Conservation (phyloP, 2,113 vertebrate species). For the Tauraco erythrolophus region DNA sequence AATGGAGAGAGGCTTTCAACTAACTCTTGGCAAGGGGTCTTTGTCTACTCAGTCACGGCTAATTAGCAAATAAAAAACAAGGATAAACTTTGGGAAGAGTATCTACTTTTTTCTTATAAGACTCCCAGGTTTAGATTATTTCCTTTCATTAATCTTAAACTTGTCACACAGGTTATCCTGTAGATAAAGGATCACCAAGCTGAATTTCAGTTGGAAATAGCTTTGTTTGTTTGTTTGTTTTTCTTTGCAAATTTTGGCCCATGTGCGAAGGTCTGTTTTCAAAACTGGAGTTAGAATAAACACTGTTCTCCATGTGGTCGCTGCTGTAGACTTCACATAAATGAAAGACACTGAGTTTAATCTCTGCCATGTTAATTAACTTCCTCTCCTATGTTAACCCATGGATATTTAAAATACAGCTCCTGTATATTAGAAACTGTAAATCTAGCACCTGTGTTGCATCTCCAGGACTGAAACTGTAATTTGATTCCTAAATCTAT, state of each 20-base stretch:
- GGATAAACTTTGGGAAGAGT: not conserved
- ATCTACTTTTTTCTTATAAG: not conserved
- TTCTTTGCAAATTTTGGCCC: not conserved
- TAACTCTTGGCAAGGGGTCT: not conserved
- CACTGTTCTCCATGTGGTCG: not conserved
- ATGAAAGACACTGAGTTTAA: not conserved
- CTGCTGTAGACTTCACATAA: not conserved
- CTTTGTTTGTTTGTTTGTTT: not conserved
- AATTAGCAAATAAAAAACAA: not conserved
- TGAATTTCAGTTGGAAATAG: not conserved
- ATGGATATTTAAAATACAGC: not conserved
- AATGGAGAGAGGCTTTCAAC: not conserved
- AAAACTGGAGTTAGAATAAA: not conserved
- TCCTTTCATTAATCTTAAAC: not conserved
- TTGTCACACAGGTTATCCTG: not conserved
- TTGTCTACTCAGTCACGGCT: not conserved
- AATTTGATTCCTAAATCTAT: slow-evolving; percentile 18
- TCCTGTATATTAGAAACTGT: not conserved
- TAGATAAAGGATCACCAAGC: not conserved
- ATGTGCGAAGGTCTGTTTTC: not conserved
- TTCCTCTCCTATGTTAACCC: not conserved
- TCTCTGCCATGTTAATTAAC: not conserved
- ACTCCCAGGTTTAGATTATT: not conserved
- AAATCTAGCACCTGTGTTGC: not conserved
- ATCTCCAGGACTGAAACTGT: not conserved